Evolutionary conservation across 2,888 invertebrate species (phyloP).

Genomic region (Actias luna): DNA sequence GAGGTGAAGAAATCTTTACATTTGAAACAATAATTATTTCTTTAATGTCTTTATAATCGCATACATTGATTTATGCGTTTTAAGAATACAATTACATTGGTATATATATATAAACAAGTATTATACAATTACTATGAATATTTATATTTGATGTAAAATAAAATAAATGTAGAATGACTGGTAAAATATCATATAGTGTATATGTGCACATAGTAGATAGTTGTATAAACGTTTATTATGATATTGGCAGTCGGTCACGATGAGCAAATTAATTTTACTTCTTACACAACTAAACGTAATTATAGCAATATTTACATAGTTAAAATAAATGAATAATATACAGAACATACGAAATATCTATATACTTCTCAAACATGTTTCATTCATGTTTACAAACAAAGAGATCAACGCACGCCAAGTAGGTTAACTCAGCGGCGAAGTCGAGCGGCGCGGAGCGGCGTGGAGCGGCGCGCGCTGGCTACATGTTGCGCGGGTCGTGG

Average conservation of each 20-base stretch:
- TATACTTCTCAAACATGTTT: slow-evolving; percentile 23
- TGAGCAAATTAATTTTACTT: background rate
- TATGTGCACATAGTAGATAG: background rate
- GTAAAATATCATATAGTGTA: too few species aligned
- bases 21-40: too few species aligned
- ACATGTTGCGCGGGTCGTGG: slow-evolving; percentile 78
- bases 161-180: too few species aligned
- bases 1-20: too few species aligned
- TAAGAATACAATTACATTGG: too few species aligned
- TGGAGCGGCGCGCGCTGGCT: slow-evolving; percentile 43
- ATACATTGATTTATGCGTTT: too few species aligned
- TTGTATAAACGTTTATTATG: background rate
- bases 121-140: too few species aligned
- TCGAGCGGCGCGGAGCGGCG: slow-evolving; percentile 42
- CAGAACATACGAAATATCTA: slow-evolving; percentile 31
- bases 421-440: slow-evolving; percentile 69
- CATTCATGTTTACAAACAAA: slow-evolving; percentile 80
- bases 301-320: slow-evolving; percentile 1
- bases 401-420: slow-evolving; percentile 80
- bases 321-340: slow-evolving; percentile 21
- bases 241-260: background rate
- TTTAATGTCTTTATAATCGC: too few species aligned
- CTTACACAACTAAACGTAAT: background rate
- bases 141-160: too few species aligned
- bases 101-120: too few species aligned